A percentile compares a stretch with the other conserved stretches of the same genome.
These are phyloP conservation scores for Luffia ferchaultella DNA, from an alignment of 2,888 invertebrate genomes.

Conservation along the genomic window DNA sequence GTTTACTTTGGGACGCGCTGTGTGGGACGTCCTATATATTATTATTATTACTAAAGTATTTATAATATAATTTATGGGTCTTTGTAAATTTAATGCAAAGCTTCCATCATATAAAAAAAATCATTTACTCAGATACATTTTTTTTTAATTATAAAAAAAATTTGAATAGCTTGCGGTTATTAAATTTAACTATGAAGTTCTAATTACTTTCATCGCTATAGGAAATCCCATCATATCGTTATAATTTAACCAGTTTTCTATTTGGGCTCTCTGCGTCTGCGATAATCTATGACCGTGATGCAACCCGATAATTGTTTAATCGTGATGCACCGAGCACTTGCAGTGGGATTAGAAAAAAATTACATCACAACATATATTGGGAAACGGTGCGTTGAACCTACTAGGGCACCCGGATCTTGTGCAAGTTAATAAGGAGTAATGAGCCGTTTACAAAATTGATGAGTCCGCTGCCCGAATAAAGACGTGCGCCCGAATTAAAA, in stretches of 20 bases:
- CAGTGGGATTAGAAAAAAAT: conserved; percentile 37
- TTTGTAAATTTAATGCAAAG: too few relatives aligned
- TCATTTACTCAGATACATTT: neutral
- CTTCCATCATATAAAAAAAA: too few relatives aligned
- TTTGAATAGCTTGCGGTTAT: neutral
- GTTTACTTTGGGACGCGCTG: too few relatives aligned
- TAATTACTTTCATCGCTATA: neutral
- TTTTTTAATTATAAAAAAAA: neutral
- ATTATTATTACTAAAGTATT: too few relatives aligned
- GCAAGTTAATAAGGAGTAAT: conserved; percentile 38
- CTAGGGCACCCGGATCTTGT: conserved; percentile 14
- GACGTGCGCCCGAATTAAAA: conserved; percentile 35
- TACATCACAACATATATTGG: conserved; percentile 31
- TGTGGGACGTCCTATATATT: too few relatives aligned
- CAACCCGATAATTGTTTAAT: conserved; percentile 12
- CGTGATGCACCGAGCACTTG: conserved; percentile 20
- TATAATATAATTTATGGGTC: too few relatives aligned
- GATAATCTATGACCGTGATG: conserved; percentile 6
- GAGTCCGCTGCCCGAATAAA: conserved; percentile 26
- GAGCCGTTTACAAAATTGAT: conserved; percentile 47
- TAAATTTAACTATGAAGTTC: neutral
- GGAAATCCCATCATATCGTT: neutral
- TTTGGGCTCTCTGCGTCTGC: neutral
- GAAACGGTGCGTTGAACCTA: conserved; percentile 36
- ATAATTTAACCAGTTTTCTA: neutral